phyloP scores from a whole-genome alignment of 1,140 invertebrate genomes.

The Lamellibrachia luymesi region DNA sequence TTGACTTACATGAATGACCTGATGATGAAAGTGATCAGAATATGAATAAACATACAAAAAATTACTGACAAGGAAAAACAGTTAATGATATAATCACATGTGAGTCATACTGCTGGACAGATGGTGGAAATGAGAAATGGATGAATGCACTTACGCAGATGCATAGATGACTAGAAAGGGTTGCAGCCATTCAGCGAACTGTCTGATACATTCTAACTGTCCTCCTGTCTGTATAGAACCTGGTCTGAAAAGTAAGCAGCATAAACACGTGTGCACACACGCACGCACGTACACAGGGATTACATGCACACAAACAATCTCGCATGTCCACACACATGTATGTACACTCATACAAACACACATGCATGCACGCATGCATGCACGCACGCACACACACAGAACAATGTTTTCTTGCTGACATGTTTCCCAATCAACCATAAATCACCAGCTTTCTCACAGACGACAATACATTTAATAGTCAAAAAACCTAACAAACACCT shows the following conservation, averaged over 20 bases:
- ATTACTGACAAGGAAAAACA: neutral
- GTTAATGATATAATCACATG: neutral
- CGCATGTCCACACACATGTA: no score
- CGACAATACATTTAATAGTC: no score
- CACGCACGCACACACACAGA: no score
- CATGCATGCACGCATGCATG: no score
- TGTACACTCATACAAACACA: no score
- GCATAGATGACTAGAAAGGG: slow-evolving; percentile 75
- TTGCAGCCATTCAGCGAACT: slow-evolving; percentile 78
- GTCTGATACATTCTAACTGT: slow-evolving; percentile 77
- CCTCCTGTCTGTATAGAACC: slow-evolving; percentile 78
- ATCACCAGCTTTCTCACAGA: no score
- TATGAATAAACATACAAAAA: neutral
- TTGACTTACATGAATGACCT: neutral
- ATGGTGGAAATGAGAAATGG: neutral
- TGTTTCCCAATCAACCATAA: no score
- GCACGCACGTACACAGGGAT: no score
- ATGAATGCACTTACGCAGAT: slow-evolving; percentile 36
- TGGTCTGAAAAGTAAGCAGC: slow-evolving; percentile 55
- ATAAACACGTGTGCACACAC: no score
- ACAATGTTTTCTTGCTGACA: no score
- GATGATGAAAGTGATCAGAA: neutral
- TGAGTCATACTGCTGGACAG: neutral
- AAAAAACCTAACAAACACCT: no score
- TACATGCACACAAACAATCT: no score